A percentile compares a stretch with the other conserved stretches of the same genome.
Evolutionary conservation across 2,113 vertebrate species (phyloP).

Genomic region (Hippoglossus stenolepis): DNA sequence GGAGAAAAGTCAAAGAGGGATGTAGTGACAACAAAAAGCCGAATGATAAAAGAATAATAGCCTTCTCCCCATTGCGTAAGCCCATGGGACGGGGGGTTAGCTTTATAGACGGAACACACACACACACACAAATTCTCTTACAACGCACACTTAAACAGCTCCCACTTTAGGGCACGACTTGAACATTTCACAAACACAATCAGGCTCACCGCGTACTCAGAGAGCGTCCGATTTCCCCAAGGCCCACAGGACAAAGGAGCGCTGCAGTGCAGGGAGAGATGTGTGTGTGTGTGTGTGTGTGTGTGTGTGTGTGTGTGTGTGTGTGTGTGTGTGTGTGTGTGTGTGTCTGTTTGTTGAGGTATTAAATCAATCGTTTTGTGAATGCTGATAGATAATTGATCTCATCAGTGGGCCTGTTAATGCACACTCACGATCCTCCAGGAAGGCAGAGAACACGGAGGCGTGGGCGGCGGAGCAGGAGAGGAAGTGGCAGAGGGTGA

Average conservation of each 20-base stretch:
- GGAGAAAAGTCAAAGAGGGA: constrained; percentile 33
- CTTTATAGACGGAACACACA: constrained; percentile 28
- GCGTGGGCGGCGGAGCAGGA: constrained; percentile 29
- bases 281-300: constrained; percentile 3
- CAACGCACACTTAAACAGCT: constrained; percentile 45
- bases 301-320: not conserved
- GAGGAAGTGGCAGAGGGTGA: constrained; percentile 32
- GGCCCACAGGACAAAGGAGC: constrained; percentile 48
- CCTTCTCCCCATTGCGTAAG: constrained; percentile 18
- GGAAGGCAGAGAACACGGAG: constrained; percentile 37
- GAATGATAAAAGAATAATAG: constrained; percentile 61
- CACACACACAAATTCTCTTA: constrained; percentile 2
- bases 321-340: constrained; percentile 1
- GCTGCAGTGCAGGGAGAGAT: constrained; percentile 34
- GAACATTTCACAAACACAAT: constrained; percentile 65
- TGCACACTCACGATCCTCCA: constrained; percentile 70
- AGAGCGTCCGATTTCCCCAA: constrained; percentile 62
- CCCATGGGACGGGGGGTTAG: constrained; percentile 25
- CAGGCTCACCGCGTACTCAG: constrained; percentile 26
- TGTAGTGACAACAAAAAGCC: constrained; percentile 59
- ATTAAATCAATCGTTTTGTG: constrained; percentile 75
- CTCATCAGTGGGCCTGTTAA: constrained; percentile 71
- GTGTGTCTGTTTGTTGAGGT: not conserved
- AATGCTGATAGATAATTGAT: constrained; percentile 76
- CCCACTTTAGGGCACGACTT: constrained; percentile 47